These are phyloP conservation scores for Volucella zonaria DNA, from an alignment of 2,888 invertebrate species.

Conservation along the genomic window DNA sequence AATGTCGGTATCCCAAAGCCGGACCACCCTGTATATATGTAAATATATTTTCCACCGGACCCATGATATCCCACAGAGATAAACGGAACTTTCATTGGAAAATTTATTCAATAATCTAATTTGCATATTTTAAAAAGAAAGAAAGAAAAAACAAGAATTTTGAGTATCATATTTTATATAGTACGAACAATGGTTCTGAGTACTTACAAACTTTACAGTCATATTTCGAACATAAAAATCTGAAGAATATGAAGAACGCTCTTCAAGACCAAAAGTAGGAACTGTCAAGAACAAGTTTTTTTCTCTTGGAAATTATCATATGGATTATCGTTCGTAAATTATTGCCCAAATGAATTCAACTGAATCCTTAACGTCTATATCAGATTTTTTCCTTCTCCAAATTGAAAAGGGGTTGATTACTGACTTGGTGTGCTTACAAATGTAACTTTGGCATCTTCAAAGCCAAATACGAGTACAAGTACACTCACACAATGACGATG, in stretches of 20 bases:
- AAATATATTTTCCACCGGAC: too few species aligned
- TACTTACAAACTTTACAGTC: slow-evolving; percentile 51
- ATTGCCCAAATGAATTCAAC: slow-evolving; percentile 59
- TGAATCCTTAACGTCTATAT: slow-evolving; percentile 51
- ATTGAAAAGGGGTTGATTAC: slow-evolving; percentile 42
- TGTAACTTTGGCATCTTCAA: slow-evolving; percentile 49
- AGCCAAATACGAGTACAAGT: slow-evolving; percentile 15
- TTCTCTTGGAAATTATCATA: slow-evolving; percentile 57
- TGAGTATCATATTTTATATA: not conserved
- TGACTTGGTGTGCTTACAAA: slow-evolving; percentile 46
- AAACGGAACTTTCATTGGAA: slow-evolving; percentile 29
- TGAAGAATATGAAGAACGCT: slow-evolving; percentile 1
- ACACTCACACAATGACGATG: slow-evolving; percentile 5
- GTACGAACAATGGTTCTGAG: slow-evolving; percentile 9
- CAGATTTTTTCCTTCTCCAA: slow-evolving; percentile 3
- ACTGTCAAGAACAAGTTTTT: slow-evolving; percentile 42
- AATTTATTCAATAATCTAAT: slow-evolving; percentile 52
- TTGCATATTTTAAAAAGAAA: slow-evolving; percentile 37
- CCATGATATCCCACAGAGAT: slow-evolving; percentile 20
- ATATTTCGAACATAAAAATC: slow-evolving; percentile 39
- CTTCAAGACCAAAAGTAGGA: slow-evolving; percentile 31
- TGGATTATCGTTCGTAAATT: slow-evolving; percentile 68
- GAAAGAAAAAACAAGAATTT: not conserved
- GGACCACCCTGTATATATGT: too few species aligned
- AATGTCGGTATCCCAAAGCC: too few species aligned